Base-by-base conservation (phyloP, 1,140 invertebrate species). In the Grapholita molesta region DNA sequence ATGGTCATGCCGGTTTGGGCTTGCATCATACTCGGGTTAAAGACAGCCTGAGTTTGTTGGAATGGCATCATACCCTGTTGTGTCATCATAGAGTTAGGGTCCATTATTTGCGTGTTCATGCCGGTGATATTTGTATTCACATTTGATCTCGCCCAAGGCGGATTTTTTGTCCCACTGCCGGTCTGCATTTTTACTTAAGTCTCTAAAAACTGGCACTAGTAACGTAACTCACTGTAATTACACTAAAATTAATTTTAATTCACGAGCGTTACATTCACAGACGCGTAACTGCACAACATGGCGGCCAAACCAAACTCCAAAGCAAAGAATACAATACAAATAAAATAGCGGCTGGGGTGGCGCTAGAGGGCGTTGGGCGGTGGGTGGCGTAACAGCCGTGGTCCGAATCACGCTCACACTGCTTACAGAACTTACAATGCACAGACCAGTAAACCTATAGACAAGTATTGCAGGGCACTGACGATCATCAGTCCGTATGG, bases 41-140 rank as follows among this genome's bases (percentile, higher is more conserved):
- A 91, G 11, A 88, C 86, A 18, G 85, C 79, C 67, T 82, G 83
- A 24, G 84, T 82, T 78, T 91, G 89, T 69, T 89, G 87, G 70
- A 91, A 91, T 24, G 86, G 84, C 85, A 90, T 89, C 83, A 91
- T 89, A 38, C 85, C 79, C 77, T 90, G 88, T 76, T 91, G 88
- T 55, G 84, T 80, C 85, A 88, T 89, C 83, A 91, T 90, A 30
- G 85, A 72, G 72, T 88, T 91, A 5, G 86, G 82, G 80, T 91
- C 89, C 88, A 91, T 89, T 55, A 91, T 88, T 82, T 91, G 89
- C 3, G 89, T 84, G 80, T 90, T 91, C 75, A 91, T 87, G 74
- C 89, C 88, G 84, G 88, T 85, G 76, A 91, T 91, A 66, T 88
- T 90, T 79, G 89, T 82, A 73, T 89, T 91, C 64, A 89, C 85